Percentiles rank a stretch among this genome's conserved stretches.
Evolutionary conservation across 2,113 vertebrate genomes (phyloP).

Genomic region (Cochlearius cochlearius): DNA sequence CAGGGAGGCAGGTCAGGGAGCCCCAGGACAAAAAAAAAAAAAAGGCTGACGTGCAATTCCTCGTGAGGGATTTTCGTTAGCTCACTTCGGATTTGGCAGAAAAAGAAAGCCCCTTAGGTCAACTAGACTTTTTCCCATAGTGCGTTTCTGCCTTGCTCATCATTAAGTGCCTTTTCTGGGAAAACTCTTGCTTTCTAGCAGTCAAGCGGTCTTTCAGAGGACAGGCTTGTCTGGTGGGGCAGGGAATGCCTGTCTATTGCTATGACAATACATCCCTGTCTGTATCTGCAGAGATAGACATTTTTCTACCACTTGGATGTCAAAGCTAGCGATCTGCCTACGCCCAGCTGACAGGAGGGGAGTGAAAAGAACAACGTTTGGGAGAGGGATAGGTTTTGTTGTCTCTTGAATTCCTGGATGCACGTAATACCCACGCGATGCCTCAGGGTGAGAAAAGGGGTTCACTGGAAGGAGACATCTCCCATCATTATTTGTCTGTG

Average conservation of each 20-base stretch:
- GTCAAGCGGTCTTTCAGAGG: not conserved
- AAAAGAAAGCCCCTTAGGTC: not conserved
- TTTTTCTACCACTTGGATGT: not conserved
- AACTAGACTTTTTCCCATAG: not conserved
- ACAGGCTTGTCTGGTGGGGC: not conserved
- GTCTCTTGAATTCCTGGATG: not conserved
- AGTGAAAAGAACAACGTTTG: not conserved
- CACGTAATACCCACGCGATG: fast-evolving
- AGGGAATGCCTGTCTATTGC: not conserved
- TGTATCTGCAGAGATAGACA: not conserved
- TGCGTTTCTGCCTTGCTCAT: not conserved
- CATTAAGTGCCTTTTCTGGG: not conserved
- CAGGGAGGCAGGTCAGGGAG: fast-evolving
- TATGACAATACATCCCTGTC: not conserved
- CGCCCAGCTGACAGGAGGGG: not conserved
- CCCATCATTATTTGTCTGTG: not conserved
- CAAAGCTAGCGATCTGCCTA: not conserved
- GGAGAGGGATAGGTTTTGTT: not conserved
- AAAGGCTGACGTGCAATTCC: fast-evolving
- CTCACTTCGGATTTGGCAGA: not conserved
- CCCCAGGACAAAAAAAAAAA: not conserved
- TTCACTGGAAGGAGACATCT: not conserved
- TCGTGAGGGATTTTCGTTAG: fast-evolving
- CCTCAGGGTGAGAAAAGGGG: not conserved
- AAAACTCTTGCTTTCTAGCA: not conserved